These are phyloP conservation scores for Pammene fasciana DNA, from an alignment of 2,888 invertebrate species.

Conservation along the genomic window DNA sequence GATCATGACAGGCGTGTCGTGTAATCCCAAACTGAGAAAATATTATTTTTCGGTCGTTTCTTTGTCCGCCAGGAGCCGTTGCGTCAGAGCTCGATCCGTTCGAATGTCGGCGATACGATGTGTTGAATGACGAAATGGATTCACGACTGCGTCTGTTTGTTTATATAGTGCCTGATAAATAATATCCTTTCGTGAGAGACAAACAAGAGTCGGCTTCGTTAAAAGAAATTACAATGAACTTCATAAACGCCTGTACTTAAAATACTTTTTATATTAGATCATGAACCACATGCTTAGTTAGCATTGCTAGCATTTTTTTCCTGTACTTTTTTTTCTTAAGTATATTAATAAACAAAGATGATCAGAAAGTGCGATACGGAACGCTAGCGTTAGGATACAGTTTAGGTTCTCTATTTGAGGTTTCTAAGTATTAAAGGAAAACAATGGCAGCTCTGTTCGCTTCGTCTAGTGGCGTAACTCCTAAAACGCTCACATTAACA, in stretches of 20 bases:
- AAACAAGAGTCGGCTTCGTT: slow-evolving; percentile 56
- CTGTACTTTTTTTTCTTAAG: no score
- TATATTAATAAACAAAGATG: no score
- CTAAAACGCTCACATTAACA: slow-evolving; percentile 16
- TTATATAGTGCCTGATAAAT: slow-evolving; percentile 73
- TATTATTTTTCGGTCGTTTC: slow-evolving; percentile 68
- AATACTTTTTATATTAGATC: slow-evolving; percentile 27
- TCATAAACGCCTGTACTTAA: slow-evolving; percentile 46
- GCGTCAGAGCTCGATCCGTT: slow-evolving; percentile 48
- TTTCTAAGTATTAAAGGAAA: slow-evolving; percentile 21
- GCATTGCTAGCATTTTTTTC: no score
- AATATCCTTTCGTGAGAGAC: slow-evolving; percentile 63
- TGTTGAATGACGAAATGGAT: slow-evolving; percentile 74
- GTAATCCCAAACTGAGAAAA: slow-evolving; percentile 67
- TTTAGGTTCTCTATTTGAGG: not conserved
- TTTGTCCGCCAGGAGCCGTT: slow-evolving; percentile 55
- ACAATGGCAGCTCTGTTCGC: slow-evolving; percentile 21
- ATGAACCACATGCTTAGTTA: no score
- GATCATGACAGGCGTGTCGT: slow-evolving; percentile 69
- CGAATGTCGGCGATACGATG: slow-evolving; percentile 59
- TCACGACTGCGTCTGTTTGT: slow-evolving; percentile 67
- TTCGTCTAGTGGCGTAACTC: slow-evolving; percentile 19
- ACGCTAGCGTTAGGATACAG: no score
- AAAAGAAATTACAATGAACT: slow-evolving; percentile 57
- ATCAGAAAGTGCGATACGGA: not conserved